A percentile compares a stretch with the other conserved stretches of the same genome.
phyloP scores from a whole-genome alignment of 1,140 invertebrate genomes.

The Drosophila ironensis region DNA sequence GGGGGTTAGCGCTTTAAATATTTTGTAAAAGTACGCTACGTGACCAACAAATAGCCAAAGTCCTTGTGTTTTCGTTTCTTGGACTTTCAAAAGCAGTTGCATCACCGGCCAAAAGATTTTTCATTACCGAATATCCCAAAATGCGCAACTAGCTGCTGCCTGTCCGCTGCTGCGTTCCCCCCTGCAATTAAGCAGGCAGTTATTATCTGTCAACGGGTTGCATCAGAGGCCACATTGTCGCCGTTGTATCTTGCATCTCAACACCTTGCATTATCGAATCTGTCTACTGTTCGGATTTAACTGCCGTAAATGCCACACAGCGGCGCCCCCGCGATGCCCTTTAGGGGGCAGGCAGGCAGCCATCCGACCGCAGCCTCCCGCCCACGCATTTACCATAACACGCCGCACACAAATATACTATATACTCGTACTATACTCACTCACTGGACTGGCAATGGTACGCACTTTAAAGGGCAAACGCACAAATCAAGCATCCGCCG shows the following conservation, averaged over 20 bases:
- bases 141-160: too few relatives aligned
- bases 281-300: constrained; percentile 13
- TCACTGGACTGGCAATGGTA: too few relatives aligned
- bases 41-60: neutral
- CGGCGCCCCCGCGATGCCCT: constrained; percentile 8
- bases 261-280: constrained; percentile 14
- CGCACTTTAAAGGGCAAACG: constrained; percentile 39
- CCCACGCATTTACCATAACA: too few relatives aligned
- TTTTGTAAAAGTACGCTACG: neutral
- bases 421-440: too few relatives aligned
- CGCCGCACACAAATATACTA: too few relatives aligned
- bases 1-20: neutral
- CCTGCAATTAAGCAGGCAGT: neutral
- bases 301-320: constrained; percentile 29
- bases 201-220: constrained; percentile 3
- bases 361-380: too few relatives aligned
- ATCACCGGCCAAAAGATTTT: neutral
- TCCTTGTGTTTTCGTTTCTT: neutral
- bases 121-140: too few relatives aligned
- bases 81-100: neutral
- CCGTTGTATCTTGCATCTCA: neutral
- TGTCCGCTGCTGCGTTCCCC: too few relatives aligned
- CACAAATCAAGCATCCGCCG: constrained; percentile 39
- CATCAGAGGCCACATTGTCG: neutral
- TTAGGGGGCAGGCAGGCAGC: constrained; percentile 7